These are phyloP conservation scores for Pammene fasciana DNA, from an alignment of 2,888 invertebrate species.

Conservation along the genomic window DNA sequence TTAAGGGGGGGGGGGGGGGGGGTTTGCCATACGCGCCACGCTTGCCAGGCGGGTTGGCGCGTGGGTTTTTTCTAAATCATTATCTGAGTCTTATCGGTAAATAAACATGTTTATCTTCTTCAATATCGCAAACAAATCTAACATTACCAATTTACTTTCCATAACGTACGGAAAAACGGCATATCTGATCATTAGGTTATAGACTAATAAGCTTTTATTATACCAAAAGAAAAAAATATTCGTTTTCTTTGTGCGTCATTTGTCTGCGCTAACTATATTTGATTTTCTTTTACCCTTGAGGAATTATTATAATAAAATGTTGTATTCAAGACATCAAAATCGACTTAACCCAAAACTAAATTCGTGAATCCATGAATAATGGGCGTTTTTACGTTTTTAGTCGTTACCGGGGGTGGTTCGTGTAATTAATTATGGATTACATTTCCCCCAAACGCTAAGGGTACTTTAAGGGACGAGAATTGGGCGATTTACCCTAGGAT, in stretches of 20 bases:
- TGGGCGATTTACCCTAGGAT: conserved; percentile 9
- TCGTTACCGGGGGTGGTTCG: conserved; percentile 23
- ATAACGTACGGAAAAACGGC: neutral
- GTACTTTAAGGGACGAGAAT: neutral
- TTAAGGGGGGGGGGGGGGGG: too few species aligned
- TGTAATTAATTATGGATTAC: conserved; percentile 45
- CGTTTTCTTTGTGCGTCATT: neutral
- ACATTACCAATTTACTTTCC: neutral
- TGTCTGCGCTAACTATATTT: neutral
- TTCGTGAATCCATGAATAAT: conserved; percentile 36
- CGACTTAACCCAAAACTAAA: conserved; percentile 18
- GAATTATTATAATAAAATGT: neutral
- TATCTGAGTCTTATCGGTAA: neutral
- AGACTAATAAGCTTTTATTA: neutral
- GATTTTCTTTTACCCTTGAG: neutral
- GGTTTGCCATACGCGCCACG: too few species aligned
- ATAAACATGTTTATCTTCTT: neutral
- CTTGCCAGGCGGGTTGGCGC: too few species aligned
- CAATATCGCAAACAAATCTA: neutral
- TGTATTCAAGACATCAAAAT: conserved; percentile 8
- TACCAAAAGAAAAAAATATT: neutral
- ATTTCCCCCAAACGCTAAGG: conserved; percentile 33
- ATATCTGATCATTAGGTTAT: neutral
- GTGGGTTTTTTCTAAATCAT: too few species aligned
- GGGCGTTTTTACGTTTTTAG: conserved; percentile 32